A percentile compares a stretch with the other conserved stretches of the same genome.
Evolutionary conservation across 2,797 vertebrate species (phyloP).

Genomic region (Myotis findleyi): DNA sequence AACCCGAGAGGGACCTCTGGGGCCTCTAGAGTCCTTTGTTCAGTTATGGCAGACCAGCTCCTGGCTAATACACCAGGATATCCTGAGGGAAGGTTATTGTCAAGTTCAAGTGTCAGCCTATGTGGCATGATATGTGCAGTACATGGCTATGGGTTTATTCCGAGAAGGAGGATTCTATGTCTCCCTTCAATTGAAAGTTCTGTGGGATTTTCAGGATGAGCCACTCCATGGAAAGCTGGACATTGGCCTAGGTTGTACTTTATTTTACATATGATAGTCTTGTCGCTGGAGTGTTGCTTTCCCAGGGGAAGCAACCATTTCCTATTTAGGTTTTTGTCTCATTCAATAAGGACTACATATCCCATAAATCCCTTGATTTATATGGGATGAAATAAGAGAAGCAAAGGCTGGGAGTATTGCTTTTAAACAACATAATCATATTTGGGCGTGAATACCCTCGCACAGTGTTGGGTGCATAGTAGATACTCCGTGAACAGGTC

Average conservation of each 20-base stretch:
- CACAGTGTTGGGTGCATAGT: background rate
- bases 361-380: background rate
- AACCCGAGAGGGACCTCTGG: background rate
- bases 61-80: background rate
- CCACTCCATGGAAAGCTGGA: background rate
- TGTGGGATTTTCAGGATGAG: background rate
- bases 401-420: background rate
- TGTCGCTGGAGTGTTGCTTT: background rate
- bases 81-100: background rate
- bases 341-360: background rate
- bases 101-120: background rate
- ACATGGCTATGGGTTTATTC: background rate
- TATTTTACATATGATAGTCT: background rate
- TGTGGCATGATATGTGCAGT: too few species aligned
- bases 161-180: background rate
- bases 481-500: slow-evolving; percentile 23
- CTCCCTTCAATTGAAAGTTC: background rate
- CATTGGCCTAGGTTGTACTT: background rate
- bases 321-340: slow-evolving; percentile 13
- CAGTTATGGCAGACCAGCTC: background rate
- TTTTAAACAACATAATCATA: background rate
- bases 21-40: background rate
- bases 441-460: background rate
- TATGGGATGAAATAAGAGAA: background rate
- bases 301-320: background rate